Evolutionary conservation across 2,888 invertebrate genomes (phyloP), one percentile per base, ranked within the genome.

Genomic region (Mycogona germanica): DNA sequence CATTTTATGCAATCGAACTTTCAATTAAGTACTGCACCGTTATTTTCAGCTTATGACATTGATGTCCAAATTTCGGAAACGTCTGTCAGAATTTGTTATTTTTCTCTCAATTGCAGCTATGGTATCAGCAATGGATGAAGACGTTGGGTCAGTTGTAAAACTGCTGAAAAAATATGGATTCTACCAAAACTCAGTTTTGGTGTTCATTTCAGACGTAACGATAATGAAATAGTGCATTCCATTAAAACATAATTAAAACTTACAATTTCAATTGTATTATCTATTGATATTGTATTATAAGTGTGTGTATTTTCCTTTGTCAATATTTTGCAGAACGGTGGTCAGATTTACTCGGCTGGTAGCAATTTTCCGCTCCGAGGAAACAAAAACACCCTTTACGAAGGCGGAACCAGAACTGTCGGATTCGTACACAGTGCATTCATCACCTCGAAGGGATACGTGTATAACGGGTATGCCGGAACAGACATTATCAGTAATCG

Each of bases 311-410:
- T 3, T 12, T 6, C 23, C 6, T 38, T 46, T 9, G 12, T 7
- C n/a, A n/a, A 17, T 12, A 12, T 3, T 9, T 30, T 44, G 17
- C 6, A 54, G 54, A 54, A 54, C 41, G 54, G 54, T 21, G 54
- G 54, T 9, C 48, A 54, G 19, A 28, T 50, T 3, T 32, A 37
- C 30, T 32, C 40, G 28, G 54, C 49, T 12, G 54, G 49, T 26
- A 49, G 17, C 17, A 54, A 54, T 41, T 54, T 49, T 25, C 54
- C 54, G 1, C 32, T 54, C 3, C 38, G 54, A 41, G 54, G 54
- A 40, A 32, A 28, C 17, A 54, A 54, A 42, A 50, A 41, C 21
- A 54, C 54, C 6, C 25, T 54, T 21, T 54, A 49, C 21, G 54
- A 54, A 30, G 54, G 54, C 21, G 54, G 54, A 21, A 50, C 42